Percentiles rank a stretch among this genome's conserved stretches.
Evolutionary conservation across 23 tunicate genomes (phyloP).

Genomic region (Oikopleura albicans): DNA sequence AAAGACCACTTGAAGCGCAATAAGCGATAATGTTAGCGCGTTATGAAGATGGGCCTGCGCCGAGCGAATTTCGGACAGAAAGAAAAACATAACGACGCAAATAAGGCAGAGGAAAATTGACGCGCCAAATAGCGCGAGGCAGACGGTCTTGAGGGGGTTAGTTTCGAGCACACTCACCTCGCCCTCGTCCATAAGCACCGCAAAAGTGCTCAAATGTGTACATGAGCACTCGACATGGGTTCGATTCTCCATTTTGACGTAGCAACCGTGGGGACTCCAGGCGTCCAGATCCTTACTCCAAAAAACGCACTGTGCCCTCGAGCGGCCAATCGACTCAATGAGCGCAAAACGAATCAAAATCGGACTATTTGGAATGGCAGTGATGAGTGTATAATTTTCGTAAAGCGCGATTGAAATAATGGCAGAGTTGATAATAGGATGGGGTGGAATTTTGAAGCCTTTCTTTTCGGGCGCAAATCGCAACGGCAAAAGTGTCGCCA

Average conservation of each 20-base stretch:
- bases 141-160: conserved; percentile 22
- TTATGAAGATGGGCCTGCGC: conserved; percentile 30
- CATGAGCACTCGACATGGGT: conserved; percentile 59
- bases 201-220: conserved; percentile 46
- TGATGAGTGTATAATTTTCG: neutral
- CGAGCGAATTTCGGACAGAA: conserved; percentile 23
- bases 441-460: conserved; percentile 12
- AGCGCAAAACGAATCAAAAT: neutral
- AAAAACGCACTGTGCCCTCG: neutral
- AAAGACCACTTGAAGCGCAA: conserved; percentile 24
- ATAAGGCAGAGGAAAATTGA: conserved; percentile 12
- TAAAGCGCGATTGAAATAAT: conserved; percentile 15
- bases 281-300: neutral
- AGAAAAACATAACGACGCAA: conserved; percentile 15
- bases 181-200: conserved; percentile 61
- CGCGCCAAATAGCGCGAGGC: neutral
- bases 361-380: neutral
- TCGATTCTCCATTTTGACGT: neutral
- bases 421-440: conserved; percentile 14
- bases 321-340: neutral
- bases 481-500: neutral
- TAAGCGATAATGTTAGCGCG: conserved; percentile 26
- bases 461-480: conserved; percentile 3
- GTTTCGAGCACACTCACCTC: conserved; percentile 20
- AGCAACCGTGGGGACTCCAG: conserved; percentile 5